phyloP scores from a whole-genome alignment of 2,113 vertebrate genomes.

The Microtus montanus region DNA sequence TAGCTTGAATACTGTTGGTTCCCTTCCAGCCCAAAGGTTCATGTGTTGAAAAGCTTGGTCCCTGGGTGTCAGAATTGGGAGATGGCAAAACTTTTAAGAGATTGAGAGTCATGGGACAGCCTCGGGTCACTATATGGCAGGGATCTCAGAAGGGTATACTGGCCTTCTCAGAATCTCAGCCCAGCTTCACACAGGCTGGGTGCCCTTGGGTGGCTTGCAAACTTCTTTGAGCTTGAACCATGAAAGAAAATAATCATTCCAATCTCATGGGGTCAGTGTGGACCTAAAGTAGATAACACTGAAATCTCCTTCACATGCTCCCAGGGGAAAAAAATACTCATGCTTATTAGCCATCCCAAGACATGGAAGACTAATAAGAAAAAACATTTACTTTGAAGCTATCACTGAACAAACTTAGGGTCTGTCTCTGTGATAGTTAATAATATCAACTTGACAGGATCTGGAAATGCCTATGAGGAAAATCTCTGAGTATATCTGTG shows the following conservation, averaged over 20 bases:
- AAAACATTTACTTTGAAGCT: background rate
- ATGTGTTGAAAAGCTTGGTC: background rate
- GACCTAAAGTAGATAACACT: too few species aligned
- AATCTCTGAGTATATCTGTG: background rate
- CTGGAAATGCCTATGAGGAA: background rate
- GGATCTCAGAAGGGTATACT: background rate
- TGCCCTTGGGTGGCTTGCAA: background rate
- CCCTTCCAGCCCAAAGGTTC: background rate
- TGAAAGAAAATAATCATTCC: background rate
- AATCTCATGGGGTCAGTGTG: background rate
- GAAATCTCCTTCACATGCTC: accelerated
- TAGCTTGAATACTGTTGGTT: background rate
- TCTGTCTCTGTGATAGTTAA: background rate
- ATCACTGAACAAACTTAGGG: background rate
- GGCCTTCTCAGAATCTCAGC: background rate
- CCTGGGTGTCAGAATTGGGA: background rate
- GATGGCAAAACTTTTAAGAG: background rate
- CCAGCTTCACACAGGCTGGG: background rate
- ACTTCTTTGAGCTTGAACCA: background rate
- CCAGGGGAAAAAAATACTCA: background rate
- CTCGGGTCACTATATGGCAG: background rate
- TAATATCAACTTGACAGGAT: background rate
- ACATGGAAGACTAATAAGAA: background rate
- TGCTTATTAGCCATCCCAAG: background rate
- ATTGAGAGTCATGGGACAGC: background rate